A percentile compares a stretch with the other conserved stretches of the same genome.
Evolutionary conservation across 2,797 vertebrate genomes (phyloP).

Genomic region (Ammospiza maritima): DNA sequence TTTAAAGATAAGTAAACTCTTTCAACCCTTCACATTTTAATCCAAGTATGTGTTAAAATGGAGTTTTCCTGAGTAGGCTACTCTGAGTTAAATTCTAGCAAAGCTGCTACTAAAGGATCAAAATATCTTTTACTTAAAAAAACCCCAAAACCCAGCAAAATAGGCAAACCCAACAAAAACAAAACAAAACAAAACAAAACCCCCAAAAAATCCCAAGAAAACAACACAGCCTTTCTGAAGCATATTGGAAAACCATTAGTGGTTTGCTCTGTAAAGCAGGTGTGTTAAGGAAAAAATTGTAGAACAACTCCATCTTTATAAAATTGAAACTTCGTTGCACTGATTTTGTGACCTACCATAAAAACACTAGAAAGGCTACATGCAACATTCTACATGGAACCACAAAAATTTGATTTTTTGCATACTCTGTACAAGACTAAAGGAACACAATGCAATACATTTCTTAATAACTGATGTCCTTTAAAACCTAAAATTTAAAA

Average conservation of each 20-base stretch:
- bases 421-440: neutral
- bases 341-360: neutral
- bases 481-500: neutral
- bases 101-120: neutral
- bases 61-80: neutral
- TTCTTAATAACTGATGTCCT: neutral
- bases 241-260: neutral
- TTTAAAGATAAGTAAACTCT: neutral
- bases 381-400: neutral
- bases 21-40: neutral
- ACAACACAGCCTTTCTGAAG: neutral
- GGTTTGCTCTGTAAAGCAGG: neutral
- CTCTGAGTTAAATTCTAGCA: neutral
- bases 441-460: neutral
- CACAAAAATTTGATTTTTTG: neutral
- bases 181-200: no score
- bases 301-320: neutral
- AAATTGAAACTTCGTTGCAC: neutral
- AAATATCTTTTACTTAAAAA: neutral
- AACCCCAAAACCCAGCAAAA: neutral
- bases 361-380: neutral
- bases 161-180: neutral
- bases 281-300: neutral
- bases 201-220: neutral
- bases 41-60: neutral